Percentiles rank a stretch among this genome's conserved stretches.
These are phyloP conservation scores for Rousettus leschenaultii DNA, from an alignment of 2,113 vertebrate genomes.

Conservation along the genomic window DNA sequence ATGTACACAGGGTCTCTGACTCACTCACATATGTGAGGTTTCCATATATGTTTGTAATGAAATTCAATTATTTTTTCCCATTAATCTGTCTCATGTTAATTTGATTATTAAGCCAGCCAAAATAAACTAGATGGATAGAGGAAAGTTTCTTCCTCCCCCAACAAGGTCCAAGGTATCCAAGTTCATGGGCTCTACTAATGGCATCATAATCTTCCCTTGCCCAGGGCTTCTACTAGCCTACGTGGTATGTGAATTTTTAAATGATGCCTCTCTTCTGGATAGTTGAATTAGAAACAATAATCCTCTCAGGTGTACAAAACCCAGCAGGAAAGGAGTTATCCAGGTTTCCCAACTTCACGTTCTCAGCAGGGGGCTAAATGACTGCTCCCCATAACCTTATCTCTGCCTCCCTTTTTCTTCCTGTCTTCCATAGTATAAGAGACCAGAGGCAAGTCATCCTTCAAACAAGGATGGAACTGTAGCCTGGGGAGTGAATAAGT, in stretches of 20 bases:
- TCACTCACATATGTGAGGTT: background rate
- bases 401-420: background rate
- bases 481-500: background rate
- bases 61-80: background rate
- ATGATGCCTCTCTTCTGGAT: background rate
- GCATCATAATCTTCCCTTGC: background rate
- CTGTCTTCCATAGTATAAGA: background rate
- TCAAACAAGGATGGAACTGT: background rate
- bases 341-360: background rate
- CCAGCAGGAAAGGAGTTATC: background rate
- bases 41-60: background rate
- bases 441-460: background rate
- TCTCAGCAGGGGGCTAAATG: background rate
- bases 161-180: background rate
- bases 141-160: background rate
- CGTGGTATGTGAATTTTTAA: background rate
- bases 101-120: background rate
- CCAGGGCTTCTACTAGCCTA: background rate
- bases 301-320: background rate
- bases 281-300: constrained; percentile 18
- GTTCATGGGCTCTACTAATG: background rate
- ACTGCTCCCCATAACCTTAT: background rate
- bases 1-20: background rate
- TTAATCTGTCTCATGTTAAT: background rate
- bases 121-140: background rate